Percentiles rank a stretch among this genome's conserved stretches.
Conservation (phyloP, 2,888 invertebrate genomes). For the Eustalomyia histrio region DNA sequence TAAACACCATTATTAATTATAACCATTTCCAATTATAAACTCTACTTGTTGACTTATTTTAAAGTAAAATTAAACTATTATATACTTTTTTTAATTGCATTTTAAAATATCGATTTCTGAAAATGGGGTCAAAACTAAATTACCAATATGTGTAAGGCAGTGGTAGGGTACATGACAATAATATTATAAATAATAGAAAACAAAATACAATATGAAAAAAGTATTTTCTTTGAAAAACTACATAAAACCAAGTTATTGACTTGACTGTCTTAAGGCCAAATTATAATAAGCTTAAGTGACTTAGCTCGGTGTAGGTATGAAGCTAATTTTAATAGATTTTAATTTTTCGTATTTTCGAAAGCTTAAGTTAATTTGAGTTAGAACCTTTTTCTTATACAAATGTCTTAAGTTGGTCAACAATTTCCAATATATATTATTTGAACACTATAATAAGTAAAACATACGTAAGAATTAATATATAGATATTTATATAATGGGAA, state of each 20-base stretch:
- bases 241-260: conserved; percentile 41
- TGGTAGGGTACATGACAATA: conserved; percentile 12
- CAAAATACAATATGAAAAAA: conserved; percentile 24
- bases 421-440: neutral
- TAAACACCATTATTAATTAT: too few relatives aligned
- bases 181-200: conserved; percentile 21
- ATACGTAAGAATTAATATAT: neutral
- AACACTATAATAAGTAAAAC: neutral
- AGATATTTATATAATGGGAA: conserved; percentile 38
- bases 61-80: too few relatives aligned
- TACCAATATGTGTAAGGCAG: conserved; percentile 34
- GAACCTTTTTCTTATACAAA: too few relatives aligned
- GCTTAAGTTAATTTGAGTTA: too few relatives aligned
- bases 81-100: conserved; percentile 38
- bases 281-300: too few relatives aligned
- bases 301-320: too few relatives aligned
- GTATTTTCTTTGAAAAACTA: conserved; percentile 33
- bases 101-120: conserved; percentile 55
- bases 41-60: too few relatives aligned
- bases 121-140: conserved; percentile 59
- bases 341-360: too few relatives aligned
- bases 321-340: too few relatives aligned
- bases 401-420: conserved; percentile 32
- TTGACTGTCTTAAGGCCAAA: neutral
- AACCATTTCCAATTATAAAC: too few relatives aligned